Base-by-base conservation (phyloP, 2,797 vertebrate genomes). In the Paguma larvata region DNA sequence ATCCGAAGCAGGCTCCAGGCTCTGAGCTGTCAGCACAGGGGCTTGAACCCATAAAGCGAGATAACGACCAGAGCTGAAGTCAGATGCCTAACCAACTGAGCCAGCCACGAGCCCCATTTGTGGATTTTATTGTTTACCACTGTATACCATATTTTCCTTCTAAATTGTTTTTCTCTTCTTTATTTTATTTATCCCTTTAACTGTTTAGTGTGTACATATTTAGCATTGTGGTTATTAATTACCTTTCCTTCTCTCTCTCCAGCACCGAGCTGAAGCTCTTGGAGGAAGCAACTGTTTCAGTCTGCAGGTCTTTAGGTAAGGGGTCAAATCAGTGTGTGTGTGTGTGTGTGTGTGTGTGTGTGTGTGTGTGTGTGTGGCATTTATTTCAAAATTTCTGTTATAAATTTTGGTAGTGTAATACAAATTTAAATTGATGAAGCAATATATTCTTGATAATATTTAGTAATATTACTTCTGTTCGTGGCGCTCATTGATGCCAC, bases 231-330 rank as follows among this genome's bases (percentile, higher is more conserved):
- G 32, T 97, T 91, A 68, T 91, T 96, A 91, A 91, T 67, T 75
- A 95, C 59, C 59, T 84, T 73, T 93, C 93, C 78, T 82, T 96
- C 27, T 97, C 16, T 72, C 44, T 48, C 46, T 93, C 83, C 98
- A 99, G 99, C 95, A 98, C 99, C 41, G 99, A 99, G 96, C 99
- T 99, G 59, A 99, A 99, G 98, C 98, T 99, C 65, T 97, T 99
- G 98, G 99, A 99, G 97, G 99, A 99, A 98, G 99, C 99, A 14
- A 99, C 99, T 34, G 85, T 99, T 97, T 99, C 99, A 0, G 98
- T 99, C 95, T 99, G 99, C 98, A 99, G 99, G 98, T 99, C 98
- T 97, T 98, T 99, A 98, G 99, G 99, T 99, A 99, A 85, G 99
- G 89, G 16, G 85, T 6, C 16, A 53, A 78, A 32, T 41, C 15